Evolutionary conservation across 2,888 invertebrate species (phyloP), one percentile per base, ranked within the genome.

Genomic region (Drosophila monieri): DNA sequence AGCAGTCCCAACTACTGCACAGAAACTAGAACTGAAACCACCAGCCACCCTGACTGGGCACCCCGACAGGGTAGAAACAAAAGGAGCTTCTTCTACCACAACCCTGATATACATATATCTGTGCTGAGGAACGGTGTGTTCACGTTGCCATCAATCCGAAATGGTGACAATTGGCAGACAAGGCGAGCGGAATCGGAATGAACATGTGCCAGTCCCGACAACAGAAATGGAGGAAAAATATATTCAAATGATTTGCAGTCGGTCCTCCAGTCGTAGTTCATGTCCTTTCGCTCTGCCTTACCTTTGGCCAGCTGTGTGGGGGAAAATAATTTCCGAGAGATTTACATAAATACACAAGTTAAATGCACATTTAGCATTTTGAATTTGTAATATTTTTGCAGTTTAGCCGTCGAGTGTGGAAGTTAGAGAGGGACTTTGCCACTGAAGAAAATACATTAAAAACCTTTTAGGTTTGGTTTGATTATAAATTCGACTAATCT

Each of bases 281-380:
- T 52, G 23, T 48, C 62, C 21, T 25, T 12, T 37, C 51, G 9
- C 49, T 32, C 14, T 6, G 44, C 48, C 48, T 39, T 44, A 44
- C 49, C 46, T 59, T 43, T 44, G 51, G 18, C 43, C 48, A 55
- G 48, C 56, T 49, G 54, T 64, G 46, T 52, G 32, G 37, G 74
- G 67, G 21, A 78, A 80, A 89, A 85, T 83, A 83, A 85, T 89
- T 89, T 89, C 76, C 76, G 72, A 78, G 71, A 78, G 88, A 90
- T 89, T 89, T 89, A 83, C 89, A 89, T 89, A 89, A 88, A 87
- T 85, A 88, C 88, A 89, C 88, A 88, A 88, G 85, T 84, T 87
- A 85, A 89, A 86, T 85, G 89, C 83, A 88, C 83, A 89, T 90
- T 89, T 88, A 80, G 85, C 89, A 89, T 89, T 90, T 88, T 85